Evolutionary conservation across 2,113 vertebrate genomes (phyloP), one percentile per base, ranked within the genome.

Genomic region (Pachyramphus minor): DNA sequence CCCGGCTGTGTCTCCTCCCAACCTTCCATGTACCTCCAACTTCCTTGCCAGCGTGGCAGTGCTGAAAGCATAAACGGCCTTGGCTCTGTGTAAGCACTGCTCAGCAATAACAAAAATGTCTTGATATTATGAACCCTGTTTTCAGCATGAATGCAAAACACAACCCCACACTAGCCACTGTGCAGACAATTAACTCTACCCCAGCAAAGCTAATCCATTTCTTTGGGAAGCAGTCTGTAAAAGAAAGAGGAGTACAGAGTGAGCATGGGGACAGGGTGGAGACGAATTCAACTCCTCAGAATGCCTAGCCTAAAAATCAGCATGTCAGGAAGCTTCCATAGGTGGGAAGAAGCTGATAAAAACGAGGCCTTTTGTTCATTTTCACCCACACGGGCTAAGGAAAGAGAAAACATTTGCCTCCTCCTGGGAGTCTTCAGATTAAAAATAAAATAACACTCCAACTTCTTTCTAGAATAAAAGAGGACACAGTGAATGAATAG

Each of bases 11-110:
- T 49, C 5, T 5, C n/a, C 19, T 78, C 10, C 22, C 30, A 76
- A 0, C 2, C 11, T 60, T 14, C 20, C 9, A 12, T 0, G 1
- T 5, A 31, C 2, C 1, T 5, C 0, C 0, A 30, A 8, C 6
- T 18, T 76, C 25, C 21, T 83, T 31, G 4, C 3, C 17, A 68
- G 30, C 4, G 3, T 25, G 30, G 8, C 8, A 53, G 33, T n/a
- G 53, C 11, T 14, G 53, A 60, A 60, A 35, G 16, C 24, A 53
- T 21, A 47, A 60, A 59, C 59, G 12, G 1, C 9, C 53, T 68
- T 68, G 45, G 4, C 12, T 67, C 23, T 53, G 10, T 39, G 33
- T 6, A 39, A 59, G 13, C 12, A 13, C 28, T 53, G 7, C 28
- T 76, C 21, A 35, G 5, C 41, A 62, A 41, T 23, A 18, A 35